Conservation (phyloP, 2,113 vertebrate species). For the Fregetta grallaria region DNA sequence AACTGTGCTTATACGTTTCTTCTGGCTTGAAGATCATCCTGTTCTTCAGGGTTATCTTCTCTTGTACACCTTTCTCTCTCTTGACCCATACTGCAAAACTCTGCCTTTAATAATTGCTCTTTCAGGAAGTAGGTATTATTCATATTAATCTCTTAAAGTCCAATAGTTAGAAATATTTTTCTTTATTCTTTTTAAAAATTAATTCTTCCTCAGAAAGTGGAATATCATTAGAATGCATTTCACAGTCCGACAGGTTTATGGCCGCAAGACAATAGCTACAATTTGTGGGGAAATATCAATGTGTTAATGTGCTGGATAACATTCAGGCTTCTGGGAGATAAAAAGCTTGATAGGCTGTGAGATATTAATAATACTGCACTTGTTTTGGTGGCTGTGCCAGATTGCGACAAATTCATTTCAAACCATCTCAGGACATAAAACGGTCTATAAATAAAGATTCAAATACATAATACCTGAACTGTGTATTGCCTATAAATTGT, state of each 20-base stretch:
- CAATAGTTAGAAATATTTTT: neutral
- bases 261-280: neutral
- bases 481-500: neutral
- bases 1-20: neutral
- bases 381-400: neutral
- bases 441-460: neutral
- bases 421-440: neutral
- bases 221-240: constrained; percentile 1
- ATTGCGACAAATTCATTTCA: neutral
- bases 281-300: neutral
- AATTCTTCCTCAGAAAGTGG: neutral
- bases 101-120: neutral
- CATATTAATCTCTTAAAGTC: neutral
- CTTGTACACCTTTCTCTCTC: neutral
- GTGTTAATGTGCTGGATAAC: neutral
- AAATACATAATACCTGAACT: neutral
- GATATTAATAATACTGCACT: neutral
- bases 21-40: neutral
- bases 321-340: neutral
- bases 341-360: constrained; percentile 6
- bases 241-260: constrained; percentile 7
- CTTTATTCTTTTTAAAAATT: neutral
- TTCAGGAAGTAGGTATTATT: neutral
- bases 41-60: neutral
- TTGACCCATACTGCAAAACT: neutral